phyloP scores from a whole-genome alignment of 2,888 invertebrate species.

The Pyrrhia umbra region DNA sequence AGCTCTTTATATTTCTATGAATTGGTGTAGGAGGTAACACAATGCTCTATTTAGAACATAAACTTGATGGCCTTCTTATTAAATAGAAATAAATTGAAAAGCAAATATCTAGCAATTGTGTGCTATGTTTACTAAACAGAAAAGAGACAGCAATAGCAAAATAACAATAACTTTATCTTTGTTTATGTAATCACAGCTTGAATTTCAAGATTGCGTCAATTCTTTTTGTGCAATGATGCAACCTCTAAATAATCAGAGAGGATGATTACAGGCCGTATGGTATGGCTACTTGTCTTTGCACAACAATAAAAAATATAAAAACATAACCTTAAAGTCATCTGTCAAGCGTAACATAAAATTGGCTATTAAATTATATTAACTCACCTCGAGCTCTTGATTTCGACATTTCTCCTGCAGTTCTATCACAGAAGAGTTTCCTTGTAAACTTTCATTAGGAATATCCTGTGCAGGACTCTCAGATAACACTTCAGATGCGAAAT shows the following conservation, averaged over 20 bases:
- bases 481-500: conserved; percentile 96
- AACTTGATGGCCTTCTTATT: not conserved
- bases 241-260: conserved; percentile 53
- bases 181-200: conserved; percentile 38
- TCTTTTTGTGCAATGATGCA: conserved; percentile 40
- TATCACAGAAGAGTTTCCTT: conserved; percentile 75
- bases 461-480: conserved; percentile 92
- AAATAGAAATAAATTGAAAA: not conserved
- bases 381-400: conserved; percentile 91
- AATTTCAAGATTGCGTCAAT: conserved; percentile 27
- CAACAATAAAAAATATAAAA: conserved; percentile 72
- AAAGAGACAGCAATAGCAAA: conserved; percentile 46
- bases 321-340: conserved; percentile 84
- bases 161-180: conserved; percentile 38
- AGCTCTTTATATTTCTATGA: conserved; percentile 8
- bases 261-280: conserved; percentile 35
- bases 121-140: conserved; percentile 32
- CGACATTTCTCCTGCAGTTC: conserved; percentile 90
- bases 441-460: conserved; percentile 67
- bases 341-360: conserved; percentile 69
- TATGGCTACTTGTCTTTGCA: conserved; percentile 40
- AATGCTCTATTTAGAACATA: conserved; percentile 18
- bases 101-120: conserved; percentile 18
- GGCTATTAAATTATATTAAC: conserved; percentile 63
- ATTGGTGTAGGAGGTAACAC: conserved; percentile 26